Base-by-base conservation (phyloP, 2,797 vertebrate species). In the Crocodylus rhombifer region DNA sequence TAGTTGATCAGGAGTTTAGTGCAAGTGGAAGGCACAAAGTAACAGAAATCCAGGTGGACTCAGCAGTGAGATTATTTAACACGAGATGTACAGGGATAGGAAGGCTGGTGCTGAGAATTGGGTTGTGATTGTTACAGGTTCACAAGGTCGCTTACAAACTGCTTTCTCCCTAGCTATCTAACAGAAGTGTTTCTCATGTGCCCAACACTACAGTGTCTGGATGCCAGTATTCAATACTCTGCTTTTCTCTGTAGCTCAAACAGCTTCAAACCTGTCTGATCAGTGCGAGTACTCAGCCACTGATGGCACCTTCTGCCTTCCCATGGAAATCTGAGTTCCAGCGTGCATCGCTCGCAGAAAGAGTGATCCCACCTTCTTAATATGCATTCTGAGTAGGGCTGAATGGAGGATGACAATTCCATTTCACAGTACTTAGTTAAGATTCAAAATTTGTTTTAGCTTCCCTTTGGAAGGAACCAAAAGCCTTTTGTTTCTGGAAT, bases 401-500 rank as follows among this genome's bases (percentile, higher is more conserved):
- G 1, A 92, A 57, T 36, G 60, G 57, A 75, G 80, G 85, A 18
- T 71, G 36, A 73, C 57, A 63, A 30, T 23, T 79, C 23, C n/a
- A 28, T 84, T 75, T 21, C 6, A 26, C 7, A 75, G 20, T 36
- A 62, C 23, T 30, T 84, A 79, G 36, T 0, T 0, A 82, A 9
- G 14, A 57, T 80, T 69, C 78, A 33, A 65, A 65, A 67, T 77
- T 20, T 30, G 6, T 58, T 91, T 67, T 82, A 28, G 33, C 83
- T 91, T 83, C 73, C 57, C 28, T 77, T 65, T 77, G 23, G 51
- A 90, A 51, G 82, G 86, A 83, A 96, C 81, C 65, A 26, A 0
- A 15, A n/a, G 51, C 18, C 57, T 63, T 63, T 25, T 21, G 75
- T 30, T 5, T 67, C 30, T 89, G 89, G 90, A 81, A 57, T 60